A percentile compares a stretch with the other conserved stretches of the same genome.
Conservation (phyloP, 2,113 vertebrate species). For the Capreolus pygargus region DNA sequence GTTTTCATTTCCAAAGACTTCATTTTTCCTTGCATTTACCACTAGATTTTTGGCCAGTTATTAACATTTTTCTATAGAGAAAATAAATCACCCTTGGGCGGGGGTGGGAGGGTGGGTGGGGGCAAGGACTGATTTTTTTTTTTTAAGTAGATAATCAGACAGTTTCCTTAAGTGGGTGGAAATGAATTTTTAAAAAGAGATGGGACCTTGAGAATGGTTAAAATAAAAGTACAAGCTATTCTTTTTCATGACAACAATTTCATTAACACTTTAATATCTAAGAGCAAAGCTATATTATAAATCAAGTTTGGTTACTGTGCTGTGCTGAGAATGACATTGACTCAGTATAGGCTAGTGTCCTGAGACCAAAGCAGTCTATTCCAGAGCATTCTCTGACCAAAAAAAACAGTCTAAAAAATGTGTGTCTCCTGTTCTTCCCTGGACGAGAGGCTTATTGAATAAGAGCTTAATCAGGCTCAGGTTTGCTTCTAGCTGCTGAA, state of each 20-base stretch:
- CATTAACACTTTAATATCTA: conserved; percentile 55
- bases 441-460: not conserved
- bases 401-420: not conserved
- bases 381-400: not conserved
- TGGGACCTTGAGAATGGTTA: not conserved
- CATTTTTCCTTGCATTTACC: conserved; percentile 31
- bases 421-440: not conserved
- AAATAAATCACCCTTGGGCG: conserved; percentile 32
- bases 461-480: not conserved
- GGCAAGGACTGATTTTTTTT: conserved; percentile 22
- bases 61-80: conserved; percentile 45
- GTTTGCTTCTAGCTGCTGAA: not conserved
- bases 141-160: conserved; percentile 47
- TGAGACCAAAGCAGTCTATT: not conserved
- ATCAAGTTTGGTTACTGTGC: not conserved
- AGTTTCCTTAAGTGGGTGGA: conserved; percentile 36
- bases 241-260: conserved; percentile 42
- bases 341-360: not conserved
- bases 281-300: not conserved
- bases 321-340: not conserved
- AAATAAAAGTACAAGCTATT: conserved; percentile 23
- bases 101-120: accelerated
- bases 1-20: conserved; percentile 57
- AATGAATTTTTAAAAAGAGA: conserved; percentile 32
- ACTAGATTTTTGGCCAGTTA: conserved; percentile 44